Base-by-base conservation (phyloP, 2,888 invertebrate genomes). In the Nephrotoma appendiculata region DNA sequence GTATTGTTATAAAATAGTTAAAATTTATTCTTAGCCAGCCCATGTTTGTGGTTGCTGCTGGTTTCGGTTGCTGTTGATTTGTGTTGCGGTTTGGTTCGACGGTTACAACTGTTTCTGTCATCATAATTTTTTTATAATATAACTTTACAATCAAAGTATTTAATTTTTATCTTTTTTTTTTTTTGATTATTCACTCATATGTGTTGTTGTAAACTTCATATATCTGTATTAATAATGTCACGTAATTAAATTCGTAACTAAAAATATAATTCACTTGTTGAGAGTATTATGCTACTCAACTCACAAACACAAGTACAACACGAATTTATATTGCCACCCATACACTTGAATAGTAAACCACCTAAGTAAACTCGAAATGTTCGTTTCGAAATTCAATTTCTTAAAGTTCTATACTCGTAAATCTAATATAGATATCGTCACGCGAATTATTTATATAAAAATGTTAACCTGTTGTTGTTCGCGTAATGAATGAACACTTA, bases 41-140 rank as follows among this genome's bases (percentile, higher is more conserved):
- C 88, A 96, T 90, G 85, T 89, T 88, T 88, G 91, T 87, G 88
- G 91, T 89, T 89, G 91, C 89, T 88, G 91, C 88, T 86, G 90
- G 89, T 85, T 87, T 87, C 4, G 87, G 86, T 92, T 92, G 88
- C 91, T 91, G 89, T 91, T 91, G 45, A 48, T 31, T 41, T 44
- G 85, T 19, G 45, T 85, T 85, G 11, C 92, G 94, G 92, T 92
- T 95, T 91, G 94, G 94, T 90, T 95, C 95, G 91, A 96, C 95
- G 89, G 94, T 96, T 90, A 96, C 95, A 90, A 96, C 96, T 90
- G 96, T 96, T 93, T 96, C 96, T 91, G 96, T 95, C 94, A 96
- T 96, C 86, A 86, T 86, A 86, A n/a, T 42, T 52, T 86, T 86
- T 41, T 86, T 48, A 41, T 86, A 52, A 41, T n/a, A 41, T 52